These are phyloP conservation scores for Malachius bipustulatus DNA, from an alignment of 2,888 invertebrate genomes.

Conservation along the genomic window DNA sequence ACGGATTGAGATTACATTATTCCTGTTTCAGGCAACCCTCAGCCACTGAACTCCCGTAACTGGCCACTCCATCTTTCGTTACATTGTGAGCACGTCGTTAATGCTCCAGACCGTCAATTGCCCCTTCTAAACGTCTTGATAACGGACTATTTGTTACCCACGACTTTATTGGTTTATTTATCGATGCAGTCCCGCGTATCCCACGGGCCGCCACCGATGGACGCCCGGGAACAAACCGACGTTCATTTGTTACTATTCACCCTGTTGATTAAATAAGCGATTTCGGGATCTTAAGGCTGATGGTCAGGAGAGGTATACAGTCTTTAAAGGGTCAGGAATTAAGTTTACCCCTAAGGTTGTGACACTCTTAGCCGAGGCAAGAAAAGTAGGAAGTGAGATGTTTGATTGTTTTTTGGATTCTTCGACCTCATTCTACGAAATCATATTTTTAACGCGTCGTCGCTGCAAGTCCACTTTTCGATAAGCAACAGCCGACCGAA, in stretches of 20 bases:
- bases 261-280: neutral
- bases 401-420: too few species aligned
- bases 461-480: too few species aligned
- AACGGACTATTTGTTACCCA: slow-evolving; percentile 32
- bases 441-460: too few species aligned
- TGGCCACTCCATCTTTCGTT: slow-evolving; percentile 28
- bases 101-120: slow-evolving; percentile 31
- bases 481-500: too few species aligned
- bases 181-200: slow-evolving; percentile 14
- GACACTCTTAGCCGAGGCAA: too few species aligned
- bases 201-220: neutral
- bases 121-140: slow-evolving; percentile 34
- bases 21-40: too few species aligned
- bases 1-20: too few species aligned
- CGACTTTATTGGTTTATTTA: slow-evolving; percentile 32
- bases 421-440: too few species aligned
- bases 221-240: neutral
- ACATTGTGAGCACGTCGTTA: slow-evolving; percentile 30
- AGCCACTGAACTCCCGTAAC: slow-evolving; percentile 5
- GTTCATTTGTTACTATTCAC: neutral
- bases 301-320: too few species aligned
- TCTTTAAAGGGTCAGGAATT: too few species aligned
- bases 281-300: neutral
- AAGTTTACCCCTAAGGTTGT: too few species aligned
- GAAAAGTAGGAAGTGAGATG: too few species aligned